A percentile compares a stretch with the other conserved stretches of the same genome.
phyloP scores from a whole-genome alignment of 1,140 invertebrate genomes.

The Drosophila quadrilineata region DNA sequence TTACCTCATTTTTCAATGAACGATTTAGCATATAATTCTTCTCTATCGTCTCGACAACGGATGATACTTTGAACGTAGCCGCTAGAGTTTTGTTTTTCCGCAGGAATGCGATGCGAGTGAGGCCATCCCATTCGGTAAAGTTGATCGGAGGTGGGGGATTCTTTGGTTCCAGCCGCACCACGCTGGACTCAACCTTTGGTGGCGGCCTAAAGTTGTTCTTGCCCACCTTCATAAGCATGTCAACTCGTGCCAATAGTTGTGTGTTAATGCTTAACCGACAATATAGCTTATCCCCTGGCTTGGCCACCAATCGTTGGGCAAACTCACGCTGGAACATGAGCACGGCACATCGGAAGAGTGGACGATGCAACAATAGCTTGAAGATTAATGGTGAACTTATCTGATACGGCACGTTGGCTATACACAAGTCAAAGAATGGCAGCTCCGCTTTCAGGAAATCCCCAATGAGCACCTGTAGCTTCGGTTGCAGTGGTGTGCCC shows the following conservation, averaged over 20 bases:
- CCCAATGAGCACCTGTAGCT: constrained; percentile 96
- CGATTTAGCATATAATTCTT: constrained; percentile 96
- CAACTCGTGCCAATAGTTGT: constrained; percentile 96
- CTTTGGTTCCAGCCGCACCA: constrained; percentile 98
- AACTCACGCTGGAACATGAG: constrained; percentile 99
- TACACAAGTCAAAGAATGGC: constrained; percentile 99
- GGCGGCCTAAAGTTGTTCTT: constrained; percentile 99
- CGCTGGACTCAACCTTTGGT: constrained; percentile 98
- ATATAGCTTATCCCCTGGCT: constrained; percentile 98
- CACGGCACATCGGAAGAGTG: constrained; percentile 95
- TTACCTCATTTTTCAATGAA: constrained; percentile 92
- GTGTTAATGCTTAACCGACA: constrained; percentile 98
- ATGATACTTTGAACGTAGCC: constrained; percentile 92
- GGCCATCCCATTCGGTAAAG: constrained; percentile 98
- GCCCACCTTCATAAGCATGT: constrained; percentile 98
- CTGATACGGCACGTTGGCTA: constrained; percentile 99
- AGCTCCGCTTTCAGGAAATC: constrained; percentile 97
- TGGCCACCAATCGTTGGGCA: constrained; percentile 97
- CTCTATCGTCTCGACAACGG: constrained; percentile 91
- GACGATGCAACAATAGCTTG: constrained; percentile 96
- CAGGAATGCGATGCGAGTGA: constrained; percentile 96
- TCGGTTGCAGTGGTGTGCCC: constrained; percentile 91
- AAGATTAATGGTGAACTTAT: constrained; percentile 99
- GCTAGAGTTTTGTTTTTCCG: constrained; percentile 97
- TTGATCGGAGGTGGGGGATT: constrained; percentile 98